Base-by-base conservation (phyloP, 2,113 vertebrate species). In the Salvelinus alpinus region DNA sequence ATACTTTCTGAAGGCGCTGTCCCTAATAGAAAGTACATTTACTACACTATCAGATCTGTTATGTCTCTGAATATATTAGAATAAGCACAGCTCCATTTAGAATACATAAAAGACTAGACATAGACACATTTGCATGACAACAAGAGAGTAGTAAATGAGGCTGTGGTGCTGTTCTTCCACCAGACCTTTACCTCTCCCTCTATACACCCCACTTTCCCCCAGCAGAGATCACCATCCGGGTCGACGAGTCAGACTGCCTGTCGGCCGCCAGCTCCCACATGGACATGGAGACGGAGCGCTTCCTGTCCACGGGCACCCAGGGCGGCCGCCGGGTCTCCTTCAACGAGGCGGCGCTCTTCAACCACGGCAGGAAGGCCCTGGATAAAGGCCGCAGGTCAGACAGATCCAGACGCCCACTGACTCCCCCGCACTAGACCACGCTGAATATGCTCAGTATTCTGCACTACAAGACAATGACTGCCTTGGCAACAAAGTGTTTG, bases 311-410 rank as follows among this genome's bases (percentile, higher is more conserved):
- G 1, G 93, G 94, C 67, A 94, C 95, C 87, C 95, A 91, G 0
- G 95, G 96, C 18, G 95, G 96, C 14, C 95, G 98, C 0, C 92
- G 98, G 0, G 98, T 99, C 80, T 99, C 98, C 84, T 99, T 99
- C 92, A 99, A 99, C 0, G 98, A 99, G 92, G 97, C 97, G 0
- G 95, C 98, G 0, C 95, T 99, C 74, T 98, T 96, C 0, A 96
- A 97, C 70, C 96, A 98, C 73, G 76, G 96, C 93, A 96, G 94
- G 89, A 98, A 96, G 86, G 84, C 95, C 0, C 95, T 96, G 86
- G 98, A 99, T 89, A 98, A 97, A 87, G 97, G 97, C 72, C 94
- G 97, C 85, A 95, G 98, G 98, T 99, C 83, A 90, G 87, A 24
- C 27, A 87, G 74, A 12, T 14, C 22, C 73, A 54, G 22, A 24